Base-by-base conservation (phyloP, 2,797 vertebrate genomes). In the Scarus forsteni region DNA sequence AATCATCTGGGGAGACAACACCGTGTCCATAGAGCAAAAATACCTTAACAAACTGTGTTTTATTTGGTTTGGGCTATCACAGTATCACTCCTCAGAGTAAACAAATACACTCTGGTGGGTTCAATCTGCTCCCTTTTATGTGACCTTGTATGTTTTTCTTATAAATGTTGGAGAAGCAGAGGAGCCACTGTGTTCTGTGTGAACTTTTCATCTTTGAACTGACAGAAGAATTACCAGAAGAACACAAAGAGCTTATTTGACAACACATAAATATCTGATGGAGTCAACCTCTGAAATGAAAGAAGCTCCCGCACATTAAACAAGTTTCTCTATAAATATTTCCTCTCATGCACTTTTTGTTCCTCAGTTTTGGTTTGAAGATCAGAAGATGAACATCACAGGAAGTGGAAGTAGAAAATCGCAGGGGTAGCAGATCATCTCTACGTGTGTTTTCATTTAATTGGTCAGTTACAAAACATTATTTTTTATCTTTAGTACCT, bases 391-490 rank as follows among this genome's bases (percentile, higher is more conserved):
- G 27, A 11, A 62, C 56, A 75, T 70, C 54, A 70, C 52, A 58
- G 19, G 38, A 36, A 70, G 62, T 55, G 54, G 60, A 51, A 62
- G 36, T 55, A 38, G 39, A 58, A 42, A 53, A 77, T 72, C 80
- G 68, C 43, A 19, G 8, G 6, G 70, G 77, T 79, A 66, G 46
- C 40, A 74, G 54, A 71, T 83, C 77, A 74, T 83, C 77, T 77
- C 70, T 53, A 63, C 52, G 49, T 43, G 49, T 35, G 64, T 35
- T 65, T 11, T 70, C 35, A 50, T 77, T 57, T 71, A 58, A 45
- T 53, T 12, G 42, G 57, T 66, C 66, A 61, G 18, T 53, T 74
- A 65, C 66, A 44, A 27, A 42, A 34, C 63, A 55, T 27, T 38
- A 39, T 43, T 61, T 74, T 19, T 10, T 27, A 27, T 67, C 70